Evolutionary conservation across 2,888 invertebrate species (phyloP), one percentile per base, ranked within the genome.

Genomic region (Agriopis aurantiaria): DNA sequence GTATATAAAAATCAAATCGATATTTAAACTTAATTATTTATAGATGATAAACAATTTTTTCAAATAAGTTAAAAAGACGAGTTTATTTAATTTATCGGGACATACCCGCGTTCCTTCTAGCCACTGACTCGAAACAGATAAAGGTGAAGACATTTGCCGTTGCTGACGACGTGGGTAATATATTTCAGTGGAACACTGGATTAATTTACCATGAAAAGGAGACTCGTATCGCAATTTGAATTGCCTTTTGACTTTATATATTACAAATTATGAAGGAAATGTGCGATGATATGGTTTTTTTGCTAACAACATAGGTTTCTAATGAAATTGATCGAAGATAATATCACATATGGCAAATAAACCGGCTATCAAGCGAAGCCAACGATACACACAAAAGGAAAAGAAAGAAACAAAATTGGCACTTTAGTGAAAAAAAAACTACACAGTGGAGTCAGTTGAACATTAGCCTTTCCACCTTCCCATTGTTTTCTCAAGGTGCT

Each of bases 111-210:
- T 43, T 56, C 12, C 45, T 67, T 40, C 68, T 58, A 65, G 43
- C 68, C 78, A 76, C 72, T 78, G 78, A 65, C 69, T 75, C 48
- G 74, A 73, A 73, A 73, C 75, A 75, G 74, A 76, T 76, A 78
- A 78, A 74, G 65, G 67, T 62, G 55, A 68, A 62, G 65, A 69
- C 70, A 73, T 74, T 74, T 63, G 62, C 58, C 62, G 59, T 62
- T 51, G 65, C 65, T 68, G 65, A 65, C 64, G 40, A 57, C 65
- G 59, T 51, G 65, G 45, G 48, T 43, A 9, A 61, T 64, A 61
- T 64, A 68, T 60, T 61, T 68, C 43, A 51, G 48, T 43, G 60
- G 45, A 61, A 57, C 53, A 48, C 49, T 9, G 40, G 55, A 53
- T 57, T 66, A 66, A 66, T 70, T 63, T 66, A 63, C 66, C 63